Base-by-base conservation (phyloP, 2,797 vertebrate genomes). In the Melanotaenia nigrans region DNA sequence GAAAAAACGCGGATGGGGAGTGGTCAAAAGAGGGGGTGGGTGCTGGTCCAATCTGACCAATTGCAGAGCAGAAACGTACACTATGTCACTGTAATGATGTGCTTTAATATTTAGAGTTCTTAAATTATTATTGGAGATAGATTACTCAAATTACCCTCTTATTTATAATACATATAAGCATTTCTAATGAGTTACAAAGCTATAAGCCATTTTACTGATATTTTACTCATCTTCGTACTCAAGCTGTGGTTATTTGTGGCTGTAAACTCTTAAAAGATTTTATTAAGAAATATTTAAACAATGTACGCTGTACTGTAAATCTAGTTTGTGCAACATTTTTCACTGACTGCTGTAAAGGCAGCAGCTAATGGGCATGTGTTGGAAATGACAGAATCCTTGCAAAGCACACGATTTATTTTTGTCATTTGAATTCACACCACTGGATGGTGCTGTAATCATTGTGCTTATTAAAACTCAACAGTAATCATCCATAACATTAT, bases 11-110 rank as follows among this genome's bases (percentile, higher is more conserved):
- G 78, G 42, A 67, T 8, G 73, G 59, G 82, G 90, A 94, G 73
- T 93, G 93, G 93, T 83, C 71, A 64, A 58, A 0, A 1, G 30
- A 63, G 79, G 84, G 92, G 90, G 92, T 87, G 90, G 92, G 91
- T 75, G 85, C 85, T 84, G 73, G 84, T 69, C 75, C 10, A 0
- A 0, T 22, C 58, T 14, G 76, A 56, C 94, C 91, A 93, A 93
- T 93, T 86, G 89, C 47, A 85, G 63, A 61, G 67, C 75, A 62
- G 74, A 42, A 36, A 22, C 25, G 9, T 30, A 35, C 4, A 13
- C n/a, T 5, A 4, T 2, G 7, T 18, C 14, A 13, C 25, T 20
- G 8, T 3, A 25, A 18, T 7, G 59, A 28, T 45, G 36, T 22
- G 24, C 14, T 42, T 12, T 40, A 3, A 3, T 59, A 20, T 36